Evolutionary conservation across 1,140 invertebrate genomes (phyloP).

Genomic region (Drosophila ananassae): DNA sequence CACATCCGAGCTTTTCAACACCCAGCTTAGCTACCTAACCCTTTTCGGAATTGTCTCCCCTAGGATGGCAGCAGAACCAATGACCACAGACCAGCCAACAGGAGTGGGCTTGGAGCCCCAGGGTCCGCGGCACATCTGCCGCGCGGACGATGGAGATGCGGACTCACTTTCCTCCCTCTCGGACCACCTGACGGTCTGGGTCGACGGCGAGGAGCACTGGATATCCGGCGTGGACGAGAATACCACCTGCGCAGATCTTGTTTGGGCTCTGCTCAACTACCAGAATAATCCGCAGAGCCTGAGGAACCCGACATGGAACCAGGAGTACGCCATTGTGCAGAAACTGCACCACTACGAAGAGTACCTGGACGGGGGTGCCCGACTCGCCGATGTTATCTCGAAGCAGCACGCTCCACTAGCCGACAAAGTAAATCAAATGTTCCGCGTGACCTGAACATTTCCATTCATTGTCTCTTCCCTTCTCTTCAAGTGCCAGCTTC

Average conservation of each 20-base stretch:
- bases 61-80: conserved; percentile 27
- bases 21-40: conserved; percentile 20
- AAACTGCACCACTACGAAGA: conserved; percentile 71
- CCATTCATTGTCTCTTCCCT: background rate
- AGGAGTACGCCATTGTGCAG: conserved; percentile 76
- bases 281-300: conserved; percentile 27
- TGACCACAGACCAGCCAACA: conserved; percentile 27
- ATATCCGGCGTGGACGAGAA: conserved; percentile 90
- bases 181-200: conserved; percentile 91
- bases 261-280: conserved; percentile 87
- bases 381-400: conserved; percentile 63
- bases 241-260: conserved; percentile 91
- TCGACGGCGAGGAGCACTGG: conserved; percentile 90
- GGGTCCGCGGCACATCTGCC: background rate
- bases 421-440: conserved; percentile 19
- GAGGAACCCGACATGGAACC: conserved; percentile 17
- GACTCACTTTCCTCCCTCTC: conserved; percentile 83
- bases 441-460: background rate
- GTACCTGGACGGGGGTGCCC: conserved; percentile 70
- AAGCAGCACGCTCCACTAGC: conserved; percentile 35
- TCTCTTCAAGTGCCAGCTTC: conserved; percentile 55
- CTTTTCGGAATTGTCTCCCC: conserved; percentile 3
- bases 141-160: conserved; percentile 31
- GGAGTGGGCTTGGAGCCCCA: background rate
- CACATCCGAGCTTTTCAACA: conserved; percentile 20